These are phyloP conservation scores for Wiebesia pumilae DNA, from an alignment of 1,140 invertebrate species.

Conservation along the genomic window DNA sequence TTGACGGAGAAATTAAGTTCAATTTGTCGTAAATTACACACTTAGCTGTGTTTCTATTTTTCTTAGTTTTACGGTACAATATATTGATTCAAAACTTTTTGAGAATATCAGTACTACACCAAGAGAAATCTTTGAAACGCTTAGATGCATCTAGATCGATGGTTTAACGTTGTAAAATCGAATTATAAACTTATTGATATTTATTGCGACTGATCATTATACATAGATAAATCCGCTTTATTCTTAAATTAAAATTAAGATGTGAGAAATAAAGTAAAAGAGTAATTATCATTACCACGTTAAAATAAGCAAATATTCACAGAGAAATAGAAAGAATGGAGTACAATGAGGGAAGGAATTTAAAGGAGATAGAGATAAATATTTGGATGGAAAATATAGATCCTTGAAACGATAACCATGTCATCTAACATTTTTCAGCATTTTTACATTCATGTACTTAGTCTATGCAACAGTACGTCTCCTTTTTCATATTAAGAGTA, in stretches of 20 bases:
- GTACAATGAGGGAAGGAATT: too few relatives aligned
- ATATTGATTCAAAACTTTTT: too few relatives aligned
- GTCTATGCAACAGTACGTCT: too few relatives aligned
- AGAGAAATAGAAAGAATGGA: not conserved
- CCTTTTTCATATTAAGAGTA: not conserved
- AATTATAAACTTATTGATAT: too few relatives aligned
- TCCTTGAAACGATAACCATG: slow-evolving; percentile 21
- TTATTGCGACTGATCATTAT: not conserved
- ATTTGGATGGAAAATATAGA: not conserved
- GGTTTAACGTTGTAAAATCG: too few relatives aligned
- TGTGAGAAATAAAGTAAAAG: not conserved
- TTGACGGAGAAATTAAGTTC: too few relatives aligned
- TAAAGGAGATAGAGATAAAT: not conserved
- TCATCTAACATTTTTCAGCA: slow-evolving; percentile 39
- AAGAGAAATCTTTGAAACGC: too few relatives aligned
- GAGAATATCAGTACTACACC: too few relatives aligned
- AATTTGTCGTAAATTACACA: too few relatives aligned
- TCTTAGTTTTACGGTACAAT: too few relatives aligned
- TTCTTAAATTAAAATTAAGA: not conserved
- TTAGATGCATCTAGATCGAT: too few relatives aligned
- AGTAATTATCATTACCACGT: not conserved
- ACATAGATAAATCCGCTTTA: not conserved
- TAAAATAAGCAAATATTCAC: not conserved
- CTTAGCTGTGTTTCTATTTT: too few relatives aligned
- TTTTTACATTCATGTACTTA: not conserved